Conservation (phyloP, 2,113 vertebrate genomes). For the Garra rufa region DNA sequence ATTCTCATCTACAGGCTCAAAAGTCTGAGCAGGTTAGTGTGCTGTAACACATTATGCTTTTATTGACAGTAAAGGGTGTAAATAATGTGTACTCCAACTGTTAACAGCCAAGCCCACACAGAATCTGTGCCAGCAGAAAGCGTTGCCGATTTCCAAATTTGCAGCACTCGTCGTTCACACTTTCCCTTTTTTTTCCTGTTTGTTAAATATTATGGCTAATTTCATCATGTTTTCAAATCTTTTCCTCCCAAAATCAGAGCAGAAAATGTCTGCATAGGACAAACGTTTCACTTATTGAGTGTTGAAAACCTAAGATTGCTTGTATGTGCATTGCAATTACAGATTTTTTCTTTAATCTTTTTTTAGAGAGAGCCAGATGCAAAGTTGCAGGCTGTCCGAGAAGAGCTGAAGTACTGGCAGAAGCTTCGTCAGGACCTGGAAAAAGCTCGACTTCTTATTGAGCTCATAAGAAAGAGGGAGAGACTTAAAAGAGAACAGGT, state of each 20-base stretch:
- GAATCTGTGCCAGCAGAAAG: neutral
- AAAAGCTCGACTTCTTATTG: conserved; percentile 90
- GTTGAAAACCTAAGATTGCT: neutral
- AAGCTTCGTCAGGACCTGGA: conserved; percentile 95
- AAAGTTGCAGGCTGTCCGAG: conserved; percentile 89
- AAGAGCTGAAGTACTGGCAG: conserved; percentile 97
- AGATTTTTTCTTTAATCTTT: conserved; percentile 2
- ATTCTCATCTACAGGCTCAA: conserved; percentile 91
- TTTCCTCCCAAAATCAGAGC: neutral
- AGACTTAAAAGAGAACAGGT: conserved; percentile 98
- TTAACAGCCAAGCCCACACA: neutral
- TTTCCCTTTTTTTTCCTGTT: neutral
- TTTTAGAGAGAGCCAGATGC: conserved; percentile 90
- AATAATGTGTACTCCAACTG: neutral
- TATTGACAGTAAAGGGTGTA: conserved; percentile 4
- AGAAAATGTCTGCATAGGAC: neutral
- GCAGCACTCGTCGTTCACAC: neutral
- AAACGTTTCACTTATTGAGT: neutral
- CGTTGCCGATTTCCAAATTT: neutral
- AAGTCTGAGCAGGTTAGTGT: conserved; percentile 85
- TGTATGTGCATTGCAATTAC: neutral
- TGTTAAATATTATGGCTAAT: neutral
- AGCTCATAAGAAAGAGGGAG: conserved; percentile 96
- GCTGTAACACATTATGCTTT: neutral
- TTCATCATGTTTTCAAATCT: neutral